These are phyloP conservation scores for Incurvaria masculella DNA, from an alignment of 2,888 invertebrate species.

Conservation along the genomic window DNA sequence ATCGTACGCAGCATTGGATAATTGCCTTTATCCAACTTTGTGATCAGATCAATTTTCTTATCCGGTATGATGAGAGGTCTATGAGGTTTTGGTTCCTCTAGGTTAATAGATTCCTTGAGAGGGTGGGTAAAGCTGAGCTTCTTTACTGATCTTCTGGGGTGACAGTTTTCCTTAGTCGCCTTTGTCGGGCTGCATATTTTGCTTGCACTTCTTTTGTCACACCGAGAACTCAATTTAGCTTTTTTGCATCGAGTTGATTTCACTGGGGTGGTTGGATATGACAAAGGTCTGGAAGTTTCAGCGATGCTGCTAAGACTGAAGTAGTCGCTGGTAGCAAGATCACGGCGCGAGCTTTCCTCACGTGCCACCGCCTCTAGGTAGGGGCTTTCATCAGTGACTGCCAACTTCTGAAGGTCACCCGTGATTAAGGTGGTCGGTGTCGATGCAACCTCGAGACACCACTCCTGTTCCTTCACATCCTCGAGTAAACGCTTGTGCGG, in stretches of 20 bases:
- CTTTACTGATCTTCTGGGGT: constrained; percentile 32
- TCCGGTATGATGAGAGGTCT: constrained; percentile 31
- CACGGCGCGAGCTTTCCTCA: background rate
- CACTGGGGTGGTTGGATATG: constrained; percentile 42
- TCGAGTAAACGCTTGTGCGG: background rate
- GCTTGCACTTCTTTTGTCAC: constrained; percentile 4
- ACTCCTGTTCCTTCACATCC: background rate
- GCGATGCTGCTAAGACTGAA: constrained; percentile 1
- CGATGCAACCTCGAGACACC: constrained; percentile 20
- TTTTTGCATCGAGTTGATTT: constrained; percentile 35
- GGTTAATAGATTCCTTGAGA: constrained; percentile 22
- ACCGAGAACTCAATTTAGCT: constrained; percentile 21
- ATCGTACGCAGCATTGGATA: constrained; percentile 36
- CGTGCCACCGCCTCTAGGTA: background rate
- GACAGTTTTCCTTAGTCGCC: constrained; percentile 17
- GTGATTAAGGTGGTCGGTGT: constrained; percentile 45
- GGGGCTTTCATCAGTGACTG: constrained; percentile 29
- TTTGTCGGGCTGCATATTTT: constrained; percentile 12
- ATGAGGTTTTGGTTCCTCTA: constrained; percentile 10
- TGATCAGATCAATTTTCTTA: constrained; percentile 42
- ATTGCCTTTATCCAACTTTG: constrained; percentile 29
- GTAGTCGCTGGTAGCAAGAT: constrained; percentile 11
- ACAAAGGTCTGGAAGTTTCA: constrained; percentile 18
- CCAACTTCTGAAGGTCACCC: constrained; percentile 36
- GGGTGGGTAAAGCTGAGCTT: constrained; percentile 33